These are phyloP conservation scores for Drosophila gaucha DNA, from an alignment of 2,888 invertebrate genomes.

Conservation along the genomic window DNA sequence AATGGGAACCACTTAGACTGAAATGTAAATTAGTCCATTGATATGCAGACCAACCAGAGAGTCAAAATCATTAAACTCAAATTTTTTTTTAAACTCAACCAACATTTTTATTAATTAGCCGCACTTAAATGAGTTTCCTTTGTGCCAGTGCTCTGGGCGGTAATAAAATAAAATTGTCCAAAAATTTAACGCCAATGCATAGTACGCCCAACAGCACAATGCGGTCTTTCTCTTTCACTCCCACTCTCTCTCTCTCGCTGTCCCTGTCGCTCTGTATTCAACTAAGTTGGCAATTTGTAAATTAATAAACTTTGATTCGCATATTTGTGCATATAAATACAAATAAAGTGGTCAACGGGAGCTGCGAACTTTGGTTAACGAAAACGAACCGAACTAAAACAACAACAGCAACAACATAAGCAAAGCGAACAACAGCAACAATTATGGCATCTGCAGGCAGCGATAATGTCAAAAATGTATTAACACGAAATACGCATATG, in stretches of 20 bases:
- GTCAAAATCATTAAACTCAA: background rate
- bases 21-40: constrained; percentile 26
- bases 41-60: background rate
- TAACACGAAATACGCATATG: constrained; percentile 61
- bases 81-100: background rate
- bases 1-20: constrained; percentile 1
- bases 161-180: constrained; percentile 18
- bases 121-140: constrained; percentile 23
- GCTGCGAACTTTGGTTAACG: constrained; percentile 1
- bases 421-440: constrained; percentile 21
- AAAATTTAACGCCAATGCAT: background rate
- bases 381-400: constrained; percentile 11
- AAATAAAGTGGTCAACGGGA: constrained; percentile 39
- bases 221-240: background rate
- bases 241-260: background rate
- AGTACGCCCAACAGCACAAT: constrained; percentile 5
- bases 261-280: background rate
- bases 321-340: constrained; percentile 54
- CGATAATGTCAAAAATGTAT: constrained; percentile 71
- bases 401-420: constrained; percentile 11
- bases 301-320: constrained; percentile 68
- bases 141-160: constrained; percentile 4
- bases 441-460: constrained; percentile 17
- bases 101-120: constrained; percentile 7
- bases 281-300: constrained; percentile 61